Evolutionary conservation across 2,888 invertebrate genomes (phyloP).

Genomic region (Apamea monoglypha): DNA sequence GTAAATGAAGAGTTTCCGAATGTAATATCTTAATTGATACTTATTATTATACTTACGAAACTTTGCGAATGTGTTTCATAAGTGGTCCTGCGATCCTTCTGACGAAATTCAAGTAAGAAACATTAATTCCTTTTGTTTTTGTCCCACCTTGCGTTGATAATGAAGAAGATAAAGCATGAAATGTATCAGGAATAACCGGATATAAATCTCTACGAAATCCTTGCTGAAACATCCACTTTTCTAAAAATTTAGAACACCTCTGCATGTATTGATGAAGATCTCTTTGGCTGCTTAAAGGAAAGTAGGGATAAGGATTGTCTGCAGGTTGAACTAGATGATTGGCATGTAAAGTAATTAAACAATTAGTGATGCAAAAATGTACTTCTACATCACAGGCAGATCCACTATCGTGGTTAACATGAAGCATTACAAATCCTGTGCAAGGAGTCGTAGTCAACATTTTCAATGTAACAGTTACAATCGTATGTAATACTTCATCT

Average conservation of each 20-base stretch:
- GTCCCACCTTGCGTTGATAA: constrained; percentile 74
- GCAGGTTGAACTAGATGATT: constrained; percentile 69
- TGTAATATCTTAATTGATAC: not conserved
- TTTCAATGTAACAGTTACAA: constrained; percentile 75
- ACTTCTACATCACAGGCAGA: constrained; percentile 83
- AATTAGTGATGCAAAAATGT: constrained; percentile 81
- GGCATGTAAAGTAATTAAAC: constrained; percentile 83
- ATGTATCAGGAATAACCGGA: constrained; percentile 85
- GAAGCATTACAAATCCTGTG: constrained; percentile 72
- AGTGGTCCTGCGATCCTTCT: constrained; percentile 85
- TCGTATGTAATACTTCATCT: constrained; percentile 69
- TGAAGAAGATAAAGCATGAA: constrained; percentile 81
- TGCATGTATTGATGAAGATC: constrained; percentile 81
- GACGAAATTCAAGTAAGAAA: constrained; percentile 84
- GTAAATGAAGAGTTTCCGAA: not conserved
- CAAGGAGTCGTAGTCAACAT: constrained; percentile 71
- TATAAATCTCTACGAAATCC: constrained; percentile 86
- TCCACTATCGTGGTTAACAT: constrained; percentile 78
- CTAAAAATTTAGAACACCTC: constrained; percentile 78
- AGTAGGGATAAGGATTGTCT: constrained; percentile 84
- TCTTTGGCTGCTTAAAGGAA: constrained; percentile 76
- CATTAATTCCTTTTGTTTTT: constrained; percentile 84
- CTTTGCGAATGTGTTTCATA: constrained; percentile 83
- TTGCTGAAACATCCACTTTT: constrained; percentile 88
- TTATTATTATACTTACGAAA: constrained; percentile 74